phyloP scores from a whole-genome alignment of 1,140 invertebrate species.

The Leptonema lineaticorne region DNA sequence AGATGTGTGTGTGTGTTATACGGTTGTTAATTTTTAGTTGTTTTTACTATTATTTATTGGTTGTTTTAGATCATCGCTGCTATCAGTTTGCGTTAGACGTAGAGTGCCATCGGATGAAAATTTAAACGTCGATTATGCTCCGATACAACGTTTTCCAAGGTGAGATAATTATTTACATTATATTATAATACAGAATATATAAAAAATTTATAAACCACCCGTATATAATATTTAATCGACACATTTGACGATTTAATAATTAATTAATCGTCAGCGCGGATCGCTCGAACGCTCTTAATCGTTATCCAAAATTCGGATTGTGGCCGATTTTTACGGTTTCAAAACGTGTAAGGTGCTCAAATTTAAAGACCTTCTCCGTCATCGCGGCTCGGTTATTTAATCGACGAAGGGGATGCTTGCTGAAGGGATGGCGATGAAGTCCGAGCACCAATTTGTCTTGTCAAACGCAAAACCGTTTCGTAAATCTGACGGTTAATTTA shows the following conservation, averaged over 20 bases:
- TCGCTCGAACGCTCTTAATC: too few relatives aligned
- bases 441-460: slow-evolving; percentile 2
- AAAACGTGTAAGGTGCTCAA: too few relatives aligned
- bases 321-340: too few relatives aligned
- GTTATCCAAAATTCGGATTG: too few relatives aligned
- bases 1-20: background rate
- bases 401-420: too few relatives aligned
- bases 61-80: slow-evolving; percentile 65
- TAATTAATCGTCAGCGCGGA: too few relatives aligned
- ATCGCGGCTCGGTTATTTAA: too few relatives aligned
- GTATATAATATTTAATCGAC: too few relatives aligned
- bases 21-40: background rate
- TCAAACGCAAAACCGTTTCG: background rate
- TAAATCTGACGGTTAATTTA: slow-evolving; percentile 10
- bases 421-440: background rate
- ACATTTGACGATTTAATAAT: too few relatives aligned
- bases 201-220: too few relatives aligned
- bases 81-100: slow-evolving; percentile 82
- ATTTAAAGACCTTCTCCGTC: too few relatives aligned
- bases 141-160: slow-evolving; percentile 70
- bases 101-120: slow-evolving; percentile 84
- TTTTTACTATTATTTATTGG: slow-evolving; percentile 9
- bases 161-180: slow-evolving; percentile 42
- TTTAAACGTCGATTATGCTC: slow-evolving; percentile 72
- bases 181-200: too few relatives aligned